A percentile compares a stretch with the other conserved stretches of the same genome.
phyloP scores from a whole-genome alignment of 2,888 invertebrate genomes.

The Thera obeliscata region DNA sequence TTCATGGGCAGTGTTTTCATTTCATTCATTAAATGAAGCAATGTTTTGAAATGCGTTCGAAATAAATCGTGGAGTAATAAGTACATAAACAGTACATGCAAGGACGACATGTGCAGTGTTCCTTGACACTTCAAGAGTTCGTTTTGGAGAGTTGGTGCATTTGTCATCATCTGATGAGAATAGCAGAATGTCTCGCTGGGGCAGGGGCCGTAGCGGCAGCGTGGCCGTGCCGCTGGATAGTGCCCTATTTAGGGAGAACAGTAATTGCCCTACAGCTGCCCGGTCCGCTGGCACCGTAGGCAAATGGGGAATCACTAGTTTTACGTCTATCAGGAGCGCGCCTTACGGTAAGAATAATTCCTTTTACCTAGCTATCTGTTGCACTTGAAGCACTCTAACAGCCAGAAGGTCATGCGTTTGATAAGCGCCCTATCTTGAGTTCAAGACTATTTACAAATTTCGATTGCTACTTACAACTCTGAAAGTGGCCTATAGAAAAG shows the following conservation, averaged over 20 bases:
- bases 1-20: slow-evolving; percentile 81
- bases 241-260: slow-evolving; percentile 88
- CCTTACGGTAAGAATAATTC: slow-evolving; percentile 86
- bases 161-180: slow-evolving; percentile 81
- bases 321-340: slow-evolving; percentile 93
- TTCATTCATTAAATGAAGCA: slow-evolving; percentile 66
- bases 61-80: slow-evolving; percentile 44
- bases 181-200: slow-evolving; percentile 87
- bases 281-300: slow-evolving; percentile 96
- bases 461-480: background rate
- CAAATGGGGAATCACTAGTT: slow-evolving; percentile 97
- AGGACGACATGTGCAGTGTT: slow-evolving; percentile 63
- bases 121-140: slow-evolving; percentile 70
- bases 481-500: slow-evolving; percentile 20
- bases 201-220: slow-evolving; percentile 85
- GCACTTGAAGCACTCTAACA: slow-evolving; percentile 2
- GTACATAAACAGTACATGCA: slow-evolving; percentile 43
- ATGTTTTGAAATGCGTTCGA: slow-evolving; percentile 55
- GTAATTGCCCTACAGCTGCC: slow-evolving; percentile 94
- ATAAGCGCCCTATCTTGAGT: slow-evolving; percentile 3
- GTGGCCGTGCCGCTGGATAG: slow-evolving; percentile 87
- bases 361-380: slow-evolving; percentile 17
- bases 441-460: slow-evolving; percentile 2
- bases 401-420: slow-evolving; percentile 1
- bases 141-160: slow-evolving; percentile 66